Base-by-base conservation (phyloP, 2,888 invertebrate species). In the Leptopilina myrica region DNA sequence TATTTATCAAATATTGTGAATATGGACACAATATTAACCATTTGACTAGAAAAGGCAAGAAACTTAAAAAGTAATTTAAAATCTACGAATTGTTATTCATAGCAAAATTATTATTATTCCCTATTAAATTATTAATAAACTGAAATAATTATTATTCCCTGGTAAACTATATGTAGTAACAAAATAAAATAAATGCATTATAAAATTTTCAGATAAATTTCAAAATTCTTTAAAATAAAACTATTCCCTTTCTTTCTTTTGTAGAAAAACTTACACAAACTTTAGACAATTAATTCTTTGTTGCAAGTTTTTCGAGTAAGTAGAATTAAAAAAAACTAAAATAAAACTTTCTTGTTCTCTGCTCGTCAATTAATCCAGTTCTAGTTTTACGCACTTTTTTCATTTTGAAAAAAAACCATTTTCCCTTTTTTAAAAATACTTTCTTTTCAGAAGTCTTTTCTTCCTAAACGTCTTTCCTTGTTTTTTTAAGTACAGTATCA, bases 1-100 rank as follows among this genome's bases (percentile, higher is more conserved):
- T 49, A 11, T 49, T 8, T 49, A 9, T 11, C 11, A 49, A 49
- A 49, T 49, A 11, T 49, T 20, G 20, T 62, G 20, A 62, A 20
- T 20, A 20, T 62, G 4, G 9, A 20, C n/a, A 8, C n/a, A 8
- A 6, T 43, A 43, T 53, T 26, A n/a, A 56, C 5, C 40, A 33
- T 33, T 26, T 73, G 73, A 73, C 73, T 73, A 73, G 73, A 66
- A n/a, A 43, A 56, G 56, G 33, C 73, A 73, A 73, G 40, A 9
- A 56, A 56, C 33, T 59, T 59, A 53, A 53, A 69, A 26, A 0
- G 5, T 49, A 56, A 56, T 12, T 56, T 33, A 56, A n/a, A n/a
- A 73, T 53, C n/a, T 40, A 67, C 6, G 20, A 62, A 33, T 33
- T 33, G 3, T 33, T 5, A 33, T 33, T 33, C 33, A 3, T 2